Conservation (phyloP, 1,140 invertebrate species). For the Wasmannia auropunctata region DNA sequence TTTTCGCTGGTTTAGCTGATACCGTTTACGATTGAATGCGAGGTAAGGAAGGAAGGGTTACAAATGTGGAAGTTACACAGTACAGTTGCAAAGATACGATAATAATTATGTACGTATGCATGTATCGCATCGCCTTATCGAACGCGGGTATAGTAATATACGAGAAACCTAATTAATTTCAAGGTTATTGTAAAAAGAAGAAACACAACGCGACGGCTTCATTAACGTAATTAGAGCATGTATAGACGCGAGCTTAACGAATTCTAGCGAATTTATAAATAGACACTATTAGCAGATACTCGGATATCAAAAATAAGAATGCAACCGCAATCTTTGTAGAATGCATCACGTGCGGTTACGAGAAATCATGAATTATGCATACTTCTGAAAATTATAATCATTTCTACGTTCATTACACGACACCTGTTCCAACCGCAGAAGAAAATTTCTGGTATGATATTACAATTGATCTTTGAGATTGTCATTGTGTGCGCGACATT, state of each 20-base stretch:
- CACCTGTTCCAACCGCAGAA: constrained; percentile 37
- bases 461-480: constrained; percentile 6
- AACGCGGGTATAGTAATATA: not conserved
- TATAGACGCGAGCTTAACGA: not conserved
- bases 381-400: constrained; percentile 24
- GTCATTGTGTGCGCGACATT: not conserved
- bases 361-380: constrained; percentile 45
- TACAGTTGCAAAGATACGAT: not conserved
- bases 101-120: not conserved
- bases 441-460: constrained; percentile 23
- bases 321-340: constrained; percentile 5
- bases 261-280: constrained; percentile 32
- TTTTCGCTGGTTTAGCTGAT: not conserved
- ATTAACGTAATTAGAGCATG: not conserved
- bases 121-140: not conserved
- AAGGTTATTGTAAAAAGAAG: not conserved
- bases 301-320: constrained; percentile 7
- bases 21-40: not conserved
- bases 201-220: not conserved
- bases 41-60: constrained; percentile 42
- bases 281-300: not conserved
- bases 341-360: constrained; percentile 8
- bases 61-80: not conserved
- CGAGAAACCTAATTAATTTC: not conserved
- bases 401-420: constrained; percentile 15